A percentile compares a stretch with the other conserved stretches of the same genome.
Conservation (phyloP, 2,888 invertebrate genomes). For the Merodon equestris region DNA sequence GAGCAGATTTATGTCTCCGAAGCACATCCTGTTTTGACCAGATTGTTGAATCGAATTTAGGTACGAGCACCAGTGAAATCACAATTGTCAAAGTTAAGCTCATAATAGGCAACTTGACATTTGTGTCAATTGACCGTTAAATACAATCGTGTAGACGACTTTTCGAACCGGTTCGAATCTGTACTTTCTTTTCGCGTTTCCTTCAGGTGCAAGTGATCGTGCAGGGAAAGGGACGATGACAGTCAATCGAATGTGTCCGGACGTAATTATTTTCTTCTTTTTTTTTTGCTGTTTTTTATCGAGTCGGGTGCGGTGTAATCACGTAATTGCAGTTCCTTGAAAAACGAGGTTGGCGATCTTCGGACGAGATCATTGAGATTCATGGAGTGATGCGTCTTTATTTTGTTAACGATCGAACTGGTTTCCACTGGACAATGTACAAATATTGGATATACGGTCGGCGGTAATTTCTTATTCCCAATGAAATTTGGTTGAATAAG, state of each 20-base stretch:
- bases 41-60: not conserved
- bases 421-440: too few species aligned
- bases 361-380: constrained; percentile 39
- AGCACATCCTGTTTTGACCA: constrained; percentile 36
- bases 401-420: too few species aligned
- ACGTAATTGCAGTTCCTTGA: constrained; percentile 48
- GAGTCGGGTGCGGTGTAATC: constrained; percentile 1
- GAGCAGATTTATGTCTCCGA: not conserved
- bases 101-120: too few species aligned
- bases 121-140: too few species aligned
- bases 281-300: constrained; percentile 40
- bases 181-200: too few species aligned
- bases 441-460: too few species aligned
- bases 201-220: not conserved
- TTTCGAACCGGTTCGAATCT: too few species aligned
- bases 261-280: too few species aligned
- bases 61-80: too few species aligned
- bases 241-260: too few species aligned
- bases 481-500: constrained; percentile 36
- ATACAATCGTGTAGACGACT: too few species aligned
- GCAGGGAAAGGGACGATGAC: constrained; percentile 35
- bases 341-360: constrained; percentile 47
- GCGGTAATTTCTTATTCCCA: not conserved
- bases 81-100: constrained; percentile 36
- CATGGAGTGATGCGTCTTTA: constrained; percentile 11